These are phyloP conservation scores for Lamprotornis superbus DNA, from an alignment of 2,113 vertebrate species.

Conservation along the genomic window DNA sequence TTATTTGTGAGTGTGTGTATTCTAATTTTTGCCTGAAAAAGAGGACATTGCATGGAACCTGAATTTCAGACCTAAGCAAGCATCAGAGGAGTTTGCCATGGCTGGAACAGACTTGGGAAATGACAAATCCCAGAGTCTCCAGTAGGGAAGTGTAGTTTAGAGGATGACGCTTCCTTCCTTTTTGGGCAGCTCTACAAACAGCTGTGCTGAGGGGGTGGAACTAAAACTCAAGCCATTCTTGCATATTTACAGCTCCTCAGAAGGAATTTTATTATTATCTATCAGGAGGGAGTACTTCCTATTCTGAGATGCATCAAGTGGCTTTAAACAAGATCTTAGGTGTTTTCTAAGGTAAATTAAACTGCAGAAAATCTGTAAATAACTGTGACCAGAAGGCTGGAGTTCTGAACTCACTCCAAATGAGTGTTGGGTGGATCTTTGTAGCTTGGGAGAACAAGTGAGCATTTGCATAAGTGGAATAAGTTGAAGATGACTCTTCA, in stretches of 20 bases:
- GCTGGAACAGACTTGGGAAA: neutral
- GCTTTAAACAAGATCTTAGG: neutral
- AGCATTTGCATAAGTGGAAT: neutral
- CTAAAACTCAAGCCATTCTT: neutral
- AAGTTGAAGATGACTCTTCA: conserved; percentile 8
- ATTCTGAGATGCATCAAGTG: neutral
- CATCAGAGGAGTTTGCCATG: neutral
- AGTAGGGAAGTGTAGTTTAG: conserved; percentile 22
- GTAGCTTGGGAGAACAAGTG: neutral
- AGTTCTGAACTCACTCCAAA: neutral
- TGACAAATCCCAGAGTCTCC: conserved; percentile 10
- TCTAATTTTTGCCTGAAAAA: neutral
- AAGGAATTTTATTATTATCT: neutral
- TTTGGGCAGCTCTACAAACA: conserved; percentile 45
- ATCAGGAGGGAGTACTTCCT: neutral
- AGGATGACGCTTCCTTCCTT: conserved; percentile 17
- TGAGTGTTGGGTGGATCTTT: neutral
- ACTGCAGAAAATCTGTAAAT: neutral
- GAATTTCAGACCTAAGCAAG: neutral
- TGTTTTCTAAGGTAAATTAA: neutral
- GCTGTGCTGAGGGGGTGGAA: conserved; percentile 55
- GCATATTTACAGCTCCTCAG: neutral
- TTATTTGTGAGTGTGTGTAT: neutral
- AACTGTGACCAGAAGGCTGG: neutral
- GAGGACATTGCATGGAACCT: neutral